phyloP scores from a whole-genome alignment of 1,140 invertebrate species.

The Metopolophium dirhodum region DNA sequence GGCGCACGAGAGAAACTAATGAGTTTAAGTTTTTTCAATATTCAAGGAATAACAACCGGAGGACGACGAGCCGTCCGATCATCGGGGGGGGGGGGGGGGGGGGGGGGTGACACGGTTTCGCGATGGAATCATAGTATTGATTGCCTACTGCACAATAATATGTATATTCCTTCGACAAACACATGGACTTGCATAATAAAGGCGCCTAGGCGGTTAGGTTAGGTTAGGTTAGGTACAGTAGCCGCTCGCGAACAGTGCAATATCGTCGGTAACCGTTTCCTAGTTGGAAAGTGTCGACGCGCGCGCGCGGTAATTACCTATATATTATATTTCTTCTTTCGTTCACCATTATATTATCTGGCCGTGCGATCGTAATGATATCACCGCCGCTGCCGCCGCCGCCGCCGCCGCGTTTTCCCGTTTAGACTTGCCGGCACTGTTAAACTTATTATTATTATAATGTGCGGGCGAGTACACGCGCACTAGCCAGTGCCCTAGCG shows the following conservation, averaged over 20 bases:
- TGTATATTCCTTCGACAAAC: too few species aligned
- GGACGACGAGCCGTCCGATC: too few species aligned
- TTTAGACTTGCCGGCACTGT: neutral
- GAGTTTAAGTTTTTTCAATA: too few species aligned
- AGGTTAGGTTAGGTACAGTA: too few species aligned
- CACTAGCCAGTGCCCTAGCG: neutral
- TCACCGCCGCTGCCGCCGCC: neutral
- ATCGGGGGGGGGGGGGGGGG: too few species aligned
- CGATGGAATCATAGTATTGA: too few species aligned
- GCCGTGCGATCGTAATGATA: neutral
- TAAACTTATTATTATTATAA: neutral
- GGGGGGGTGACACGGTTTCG: too few species aligned
- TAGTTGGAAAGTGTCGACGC: conserved; percentile 1
- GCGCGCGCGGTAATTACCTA: neutral
- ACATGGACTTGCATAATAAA: too few species aligned
- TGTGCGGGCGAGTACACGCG: neutral
- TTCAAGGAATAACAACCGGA: too few species aligned
- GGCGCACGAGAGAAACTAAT: too few species aligned
- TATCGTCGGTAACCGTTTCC: neutral
- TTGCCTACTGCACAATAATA: too few species aligned
- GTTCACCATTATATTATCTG: neutral
- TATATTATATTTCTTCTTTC: conserved; percentile 26
- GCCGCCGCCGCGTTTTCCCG: neutral
- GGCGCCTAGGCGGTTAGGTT: too few species aligned
- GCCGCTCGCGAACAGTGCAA: neutral